phyloP scores from a whole-genome alignment of 2,113 vertebrate species.

The Silurus glanis region DNA sequence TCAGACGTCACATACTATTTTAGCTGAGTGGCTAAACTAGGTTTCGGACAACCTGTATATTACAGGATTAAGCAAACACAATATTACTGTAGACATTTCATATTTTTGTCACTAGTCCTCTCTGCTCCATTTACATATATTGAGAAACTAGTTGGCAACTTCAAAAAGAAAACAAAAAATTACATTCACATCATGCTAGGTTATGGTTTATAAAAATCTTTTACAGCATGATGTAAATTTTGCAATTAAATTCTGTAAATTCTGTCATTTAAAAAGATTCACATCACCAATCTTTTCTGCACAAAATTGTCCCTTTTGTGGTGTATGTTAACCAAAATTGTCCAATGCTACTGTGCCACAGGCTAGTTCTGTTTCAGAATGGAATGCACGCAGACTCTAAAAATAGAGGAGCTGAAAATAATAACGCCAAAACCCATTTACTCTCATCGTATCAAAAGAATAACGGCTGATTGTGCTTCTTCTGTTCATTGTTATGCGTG shows the following conservation, averaged over 20 bases:
- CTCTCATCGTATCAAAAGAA: not conserved
- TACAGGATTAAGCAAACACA: not conserved
- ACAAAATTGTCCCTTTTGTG: not conserved
- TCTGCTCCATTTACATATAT: not conserved
- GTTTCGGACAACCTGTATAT: not conserved
- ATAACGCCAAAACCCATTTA: not conserved
- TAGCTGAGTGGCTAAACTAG: not conserved
- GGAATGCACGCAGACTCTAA: not conserved
- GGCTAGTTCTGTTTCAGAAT: not conserved
- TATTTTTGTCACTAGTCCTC: not conserved
- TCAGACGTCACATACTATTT: not conserved
- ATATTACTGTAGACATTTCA: not conserved
- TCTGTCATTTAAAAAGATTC: not conserved
- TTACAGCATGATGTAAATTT: too few relatives aligned
- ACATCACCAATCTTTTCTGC: not conserved
- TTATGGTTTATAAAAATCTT: not conserved
- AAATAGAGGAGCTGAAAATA: not conserved
- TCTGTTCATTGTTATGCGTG: not conserved
- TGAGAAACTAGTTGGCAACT: not conserved
- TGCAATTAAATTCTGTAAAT: not conserved
- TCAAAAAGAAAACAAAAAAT: not conserved
- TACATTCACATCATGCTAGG: not conserved
- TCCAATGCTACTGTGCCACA: not conserved
- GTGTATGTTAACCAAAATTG: not conserved
- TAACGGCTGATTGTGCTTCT: not conserved